These are phyloP conservation scores for Falco naumanni DNA, from an alignment of 2,797 vertebrate species.

Conservation along the genomic window DNA sequence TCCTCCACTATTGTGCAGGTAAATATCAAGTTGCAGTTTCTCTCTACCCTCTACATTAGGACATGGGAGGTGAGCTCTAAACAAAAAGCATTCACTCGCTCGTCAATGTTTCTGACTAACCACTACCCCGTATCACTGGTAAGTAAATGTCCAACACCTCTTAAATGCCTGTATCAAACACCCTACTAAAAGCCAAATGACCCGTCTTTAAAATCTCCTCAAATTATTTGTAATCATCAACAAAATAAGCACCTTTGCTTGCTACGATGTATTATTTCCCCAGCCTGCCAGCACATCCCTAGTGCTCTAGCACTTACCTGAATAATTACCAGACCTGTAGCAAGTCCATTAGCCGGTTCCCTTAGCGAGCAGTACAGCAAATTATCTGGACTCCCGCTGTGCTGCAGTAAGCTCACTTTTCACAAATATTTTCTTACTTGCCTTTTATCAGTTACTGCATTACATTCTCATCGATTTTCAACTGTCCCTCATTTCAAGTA, in stretches of 20 bases:
- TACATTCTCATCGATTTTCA: conserved; percentile 13
- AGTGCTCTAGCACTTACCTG: neutral
- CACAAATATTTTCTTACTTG: conserved; percentile 30
- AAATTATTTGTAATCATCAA: conserved; percentile 2
- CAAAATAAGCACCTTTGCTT: conserved; percentile 11
- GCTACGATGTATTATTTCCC: neutral
- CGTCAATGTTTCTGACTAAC: neutral
- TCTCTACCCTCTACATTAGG: neutral
- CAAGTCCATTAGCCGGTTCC: neutral
- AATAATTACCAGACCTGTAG: neutral
- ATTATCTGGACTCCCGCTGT: neutral
- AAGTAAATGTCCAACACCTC: neutral
- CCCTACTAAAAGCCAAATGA: neutral
- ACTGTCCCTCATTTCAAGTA: neutral
- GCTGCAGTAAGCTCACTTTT: neutral
- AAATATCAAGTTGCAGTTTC: neutral
- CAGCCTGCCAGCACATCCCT: neutral
- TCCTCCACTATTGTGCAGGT: neutral
- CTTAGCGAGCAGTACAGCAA: neutral
- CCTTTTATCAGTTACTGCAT: neutral
- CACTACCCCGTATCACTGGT: neutral
- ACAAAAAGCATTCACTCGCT: neutral
- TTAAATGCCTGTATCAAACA: neutral
- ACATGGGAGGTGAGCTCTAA: neutral
- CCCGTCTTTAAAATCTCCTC: neutral